Evolutionary conservation across 2,888 invertebrate genomes (phyloP), one percentile per base, ranked within the genome.

Genomic region (Rotaria socialis): DNA sequence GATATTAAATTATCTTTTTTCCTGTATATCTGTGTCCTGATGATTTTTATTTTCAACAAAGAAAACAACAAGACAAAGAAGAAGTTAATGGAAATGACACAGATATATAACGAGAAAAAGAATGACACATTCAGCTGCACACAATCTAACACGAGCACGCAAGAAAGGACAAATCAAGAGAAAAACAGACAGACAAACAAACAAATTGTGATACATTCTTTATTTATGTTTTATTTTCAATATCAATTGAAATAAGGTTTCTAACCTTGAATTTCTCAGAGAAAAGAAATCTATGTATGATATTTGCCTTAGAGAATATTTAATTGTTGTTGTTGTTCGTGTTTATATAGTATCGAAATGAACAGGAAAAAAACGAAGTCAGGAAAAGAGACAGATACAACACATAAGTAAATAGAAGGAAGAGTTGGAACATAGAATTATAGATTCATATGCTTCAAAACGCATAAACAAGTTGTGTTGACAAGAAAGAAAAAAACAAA

Each of bases 41-140:
- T 67, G 67, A 67, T 67, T 27, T 67, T 67, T 67, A 67, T 67
- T 67, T 67, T n/a, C 27, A 67, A 67, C 67, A 35, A 67, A n/a
- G 27, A 67, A 67, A 67, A 67, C 27, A 60, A 60, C 58, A 24
- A 60, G 58, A 60, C 58, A 60, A 27, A 27, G 35, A 35, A 50
- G 50, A 50, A 50, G 67, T 35, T 27, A 16, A 67, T 55, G 35
- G 27, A 67, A 67, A 67, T 67, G 67, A 67, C 67, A 67, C 14
- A 67, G 35, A 67, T 35, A 67, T 67, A 67, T 22, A 55, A 35
- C 27, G 35, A 16, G 27, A 67, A 35, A 35, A 14, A 14, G n/a
- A 67, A 27, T 67, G 67, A 67, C 14, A 67, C 67, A 67, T 16
- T n/a, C 35, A 67, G 27, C 27, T 22, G 22, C 55, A 58, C n/a